Evolutionary conservation across 2,888 invertebrate genomes (phyloP).

Genomic region (Habrosyne pyritoides): DNA sequence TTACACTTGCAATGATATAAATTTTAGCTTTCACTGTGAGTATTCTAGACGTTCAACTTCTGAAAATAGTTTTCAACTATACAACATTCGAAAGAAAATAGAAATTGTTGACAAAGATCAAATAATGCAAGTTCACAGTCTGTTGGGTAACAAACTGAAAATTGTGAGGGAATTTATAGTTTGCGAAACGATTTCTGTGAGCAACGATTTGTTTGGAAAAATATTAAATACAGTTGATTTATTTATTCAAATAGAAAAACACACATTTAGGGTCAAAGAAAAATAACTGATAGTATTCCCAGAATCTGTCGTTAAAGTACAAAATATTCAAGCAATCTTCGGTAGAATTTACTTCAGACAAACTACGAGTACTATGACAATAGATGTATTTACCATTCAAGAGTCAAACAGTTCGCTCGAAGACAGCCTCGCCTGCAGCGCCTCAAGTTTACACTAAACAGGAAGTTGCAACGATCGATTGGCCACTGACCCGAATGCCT

Average conservation of each 20-base stretch:
- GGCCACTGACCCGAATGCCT: slow-evolving; percentile 1
- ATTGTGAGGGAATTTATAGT: slow-evolving; percentile 3
- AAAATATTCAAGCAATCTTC: neutral
- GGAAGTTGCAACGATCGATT: slow-evolving; percentile 11
- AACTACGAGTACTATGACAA: neutral
- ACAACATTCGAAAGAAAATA: slow-evolving; percentile 16
- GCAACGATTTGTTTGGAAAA: neutral
- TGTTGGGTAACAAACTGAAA: slow-evolving; percentile 6
- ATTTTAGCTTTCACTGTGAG: slow-evolving; percentile 56
- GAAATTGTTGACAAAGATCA: slow-evolving; percentile 23
- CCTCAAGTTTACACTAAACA: slow-evolving; percentile 9
- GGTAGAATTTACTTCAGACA: neutral
- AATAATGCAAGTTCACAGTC: slow-evolving; percentile 13
- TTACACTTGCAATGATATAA: slow-evolving; percentile 69
- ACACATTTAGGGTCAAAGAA: too few species aligned
- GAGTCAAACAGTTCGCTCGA: neutral
- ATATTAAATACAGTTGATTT: neutral
- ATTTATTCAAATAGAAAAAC: neutral
- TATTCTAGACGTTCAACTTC: slow-evolving; percentile 28
- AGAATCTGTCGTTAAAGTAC: neutral
- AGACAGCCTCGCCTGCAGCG: neutral
- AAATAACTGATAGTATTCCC: too few species aligned
- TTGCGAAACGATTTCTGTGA: neutral
- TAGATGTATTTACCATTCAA: neutral
- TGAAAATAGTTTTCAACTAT: slow-evolving; percentile 31